phyloP scores from a whole-genome alignment of 2,113 vertebrate genomes.

The Marcusenius ussheri region DNA sequence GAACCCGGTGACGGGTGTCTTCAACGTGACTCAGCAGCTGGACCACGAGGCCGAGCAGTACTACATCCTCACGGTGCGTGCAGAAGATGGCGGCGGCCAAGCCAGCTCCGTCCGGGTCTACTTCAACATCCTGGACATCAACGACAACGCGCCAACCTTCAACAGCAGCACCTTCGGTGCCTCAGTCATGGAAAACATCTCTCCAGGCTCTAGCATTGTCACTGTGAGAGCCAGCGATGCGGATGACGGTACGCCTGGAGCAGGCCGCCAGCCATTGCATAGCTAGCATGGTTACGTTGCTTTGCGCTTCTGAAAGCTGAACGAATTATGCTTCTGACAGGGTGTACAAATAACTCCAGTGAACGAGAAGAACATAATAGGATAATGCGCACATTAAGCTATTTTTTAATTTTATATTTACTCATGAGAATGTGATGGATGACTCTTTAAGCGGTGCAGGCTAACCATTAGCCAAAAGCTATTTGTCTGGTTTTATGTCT shows the following conservation, averaged over 20 bases:
- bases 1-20: constrained; percentile 86
- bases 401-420: neutral
- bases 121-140: constrained; percentile 87
- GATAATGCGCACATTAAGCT: neutral
- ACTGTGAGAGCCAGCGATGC: constrained; percentile 73
- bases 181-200: constrained; percentile 75
- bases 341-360: neutral
- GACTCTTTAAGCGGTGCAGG: neutral
- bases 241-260: constrained; percentile 69
- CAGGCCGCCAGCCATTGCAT: neutral
- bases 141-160: constrained; percentile 81
- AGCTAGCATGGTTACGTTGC: neutral
- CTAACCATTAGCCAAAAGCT: neutral
- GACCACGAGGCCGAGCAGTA: constrained; percentile 84
- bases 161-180: constrained; percentile 68
- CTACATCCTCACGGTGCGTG: constrained; percentile 77
- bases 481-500: neutral
- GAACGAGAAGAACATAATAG: neutral
- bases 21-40: constrained; percentile 78
- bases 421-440: neutral
- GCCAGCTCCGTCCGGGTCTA: constrained; percentile 76
- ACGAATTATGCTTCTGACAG: neutral
- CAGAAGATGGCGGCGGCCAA: constrained; percentile 80
- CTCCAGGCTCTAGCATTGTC: constrained; percentile 68
- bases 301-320: neutral